These are phyloP conservation scores for Ectemnius cavifrons DNA, from an alignment of 2,888 invertebrate species.

Conservation along the genomic window DNA sequence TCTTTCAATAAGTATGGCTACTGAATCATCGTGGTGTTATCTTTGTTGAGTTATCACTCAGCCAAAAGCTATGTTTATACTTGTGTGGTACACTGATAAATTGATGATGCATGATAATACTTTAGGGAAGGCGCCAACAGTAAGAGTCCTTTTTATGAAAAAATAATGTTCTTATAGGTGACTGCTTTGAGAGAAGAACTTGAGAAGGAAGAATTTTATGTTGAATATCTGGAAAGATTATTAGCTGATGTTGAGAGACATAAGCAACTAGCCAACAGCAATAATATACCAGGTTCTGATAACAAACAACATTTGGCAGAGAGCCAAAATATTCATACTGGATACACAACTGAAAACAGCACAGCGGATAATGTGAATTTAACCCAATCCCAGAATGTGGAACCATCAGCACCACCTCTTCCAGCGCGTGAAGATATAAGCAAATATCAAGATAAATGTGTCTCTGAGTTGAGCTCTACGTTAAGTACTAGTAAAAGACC, in stretches of 20 bases:
- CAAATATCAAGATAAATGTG: conserved; percentile 77
- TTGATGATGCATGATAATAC: too few relatives aligned
- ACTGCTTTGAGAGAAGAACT: conserved; percentile 89
- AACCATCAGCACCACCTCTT: conserved; percentile 73
- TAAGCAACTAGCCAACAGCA: conserved; percentile 78
- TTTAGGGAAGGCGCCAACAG: too few relatives aligned
- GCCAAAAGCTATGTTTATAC: conserved; percentile 14
- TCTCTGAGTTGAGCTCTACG: conserved; percentile 75
- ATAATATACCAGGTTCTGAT: conserved; percentile 74
- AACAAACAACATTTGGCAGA: conserved; percentile 71
- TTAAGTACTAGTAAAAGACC: conserved; percentile 72
- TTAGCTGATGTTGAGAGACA: conserved; percentile 92
- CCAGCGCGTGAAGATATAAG: conserved; percentile 73
- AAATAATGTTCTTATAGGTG: conserved; percentile 74
- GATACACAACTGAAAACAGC: conserved; percentile 49
- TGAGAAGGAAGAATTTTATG: conserved; percentile 94
- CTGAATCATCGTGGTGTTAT: conserved; percentile 40
- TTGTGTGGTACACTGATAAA: conserved; percentile 3
- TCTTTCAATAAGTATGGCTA: conserved; percentile 7
- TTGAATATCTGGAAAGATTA: conserved; percentile 91
- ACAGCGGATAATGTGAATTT: conserved; percentile 36
- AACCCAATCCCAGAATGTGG: conserved; percentile 53
- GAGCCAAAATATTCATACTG: conserved; percentile 56
- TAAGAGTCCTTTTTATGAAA: too few relatives aligned
- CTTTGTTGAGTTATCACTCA: conserved; percentile 31